A percentile compares a stretch with the other conserved stretches of the same genome.
These are phyloP conservation scores for Orgyia antiqua DNA, from an alignment of 2,888 invertebrate species.

Conservation along the genomic window DNA sequence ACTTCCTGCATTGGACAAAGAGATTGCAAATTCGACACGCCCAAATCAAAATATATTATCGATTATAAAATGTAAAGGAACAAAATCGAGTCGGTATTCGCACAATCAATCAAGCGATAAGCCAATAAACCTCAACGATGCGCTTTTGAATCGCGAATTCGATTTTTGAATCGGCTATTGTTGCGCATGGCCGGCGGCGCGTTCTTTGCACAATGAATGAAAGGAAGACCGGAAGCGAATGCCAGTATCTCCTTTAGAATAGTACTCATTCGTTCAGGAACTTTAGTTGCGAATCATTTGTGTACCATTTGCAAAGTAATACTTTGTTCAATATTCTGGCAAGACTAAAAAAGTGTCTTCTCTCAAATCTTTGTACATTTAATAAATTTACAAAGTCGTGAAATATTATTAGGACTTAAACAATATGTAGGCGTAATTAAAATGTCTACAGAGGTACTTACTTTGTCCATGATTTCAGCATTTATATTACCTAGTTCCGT, in stretches of 20 bases:
- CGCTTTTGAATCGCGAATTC: conserved; percentile 74
- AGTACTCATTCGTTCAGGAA: conserved; percentile 57
- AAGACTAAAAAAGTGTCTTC: too few relatives aligned
- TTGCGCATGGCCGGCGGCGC: conserved; percentile 65
- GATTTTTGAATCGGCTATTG: conserved; percentile 69
- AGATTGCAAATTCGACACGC: conserved; percentile 64
- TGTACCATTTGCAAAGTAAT: conserved; percentile 40
- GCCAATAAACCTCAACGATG: conserved; percentile 79
- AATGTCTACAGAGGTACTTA: too few relatives aligned
- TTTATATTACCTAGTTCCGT: too few relatives aligned
- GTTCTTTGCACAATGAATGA: conserved; percentile 68
- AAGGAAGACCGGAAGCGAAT: conserved; percentile 74
- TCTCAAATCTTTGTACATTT: too few relatives aligned
- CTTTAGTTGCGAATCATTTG: conserved; percentile 47
- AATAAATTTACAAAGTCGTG: too few relatives aligned
- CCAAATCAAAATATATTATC: conserved; percentile 76
- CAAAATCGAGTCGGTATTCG: conserved; percentile 56
- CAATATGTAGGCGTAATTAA: too few relatives aligned
- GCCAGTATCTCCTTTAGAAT: conserved; percentile 65
- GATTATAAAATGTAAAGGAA: conserved; percentile 30
- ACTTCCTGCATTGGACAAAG: conserved; percentile 69
- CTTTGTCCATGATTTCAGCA: too few relatives aligned
- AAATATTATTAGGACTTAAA: too few relatives aligned
- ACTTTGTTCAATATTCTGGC: too few relatives aligned
- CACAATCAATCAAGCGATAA: conserved; percentile 78